Evolutionary conservation across 2,888 invertebrate genomes (phyloP), one percentile per base, ranked within the genome.

Genomic region (Drosophila infuscata): DNA sequence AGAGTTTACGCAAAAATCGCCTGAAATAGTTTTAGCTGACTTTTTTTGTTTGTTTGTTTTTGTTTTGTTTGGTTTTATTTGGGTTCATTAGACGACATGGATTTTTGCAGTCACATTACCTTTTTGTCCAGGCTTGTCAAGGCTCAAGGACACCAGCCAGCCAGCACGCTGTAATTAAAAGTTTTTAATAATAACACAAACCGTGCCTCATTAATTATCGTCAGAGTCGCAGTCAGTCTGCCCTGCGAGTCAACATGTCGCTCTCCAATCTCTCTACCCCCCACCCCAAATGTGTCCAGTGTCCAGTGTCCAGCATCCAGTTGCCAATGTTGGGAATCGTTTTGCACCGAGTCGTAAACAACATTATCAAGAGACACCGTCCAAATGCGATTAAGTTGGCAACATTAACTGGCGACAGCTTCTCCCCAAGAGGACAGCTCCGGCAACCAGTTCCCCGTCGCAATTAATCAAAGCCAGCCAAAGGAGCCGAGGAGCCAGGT

Each of bases 341-440:
- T 87, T 87, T 89, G 86, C 89, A 80, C 74, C 56, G 71, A 79
- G 68, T 76, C 76, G 80, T 76, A 63, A 89, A 89, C 89, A 89
- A 87, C 87, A 88, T 87, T 87, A 87, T 87, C 87, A 89, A 76
- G 75, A 60, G 68, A 30, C 60, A 56, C 66, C 70, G 76, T 68
- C 76, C 80, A 85, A 84, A 82, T 74, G 85, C 88, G 89, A 89
- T 87, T 89, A 89, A 87, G 85, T 81, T 85, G 83, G 85, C 79
- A 85, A 85, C 88, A 87, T 87, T 80, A 87, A 89, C 78, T 72
- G 89, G 81, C 79, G 87, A 89, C 89, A 82, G 88, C 80, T 67
- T 38, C 54, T 54, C 7, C 38, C 51, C 62, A 65, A 62, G 33
- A 33, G 36, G 68, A 53, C 57, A 30, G 29, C n/a, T 12, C n/a